phyloP scores from a whole-genome alignment of 1,140 invertebrate genomes.

The Apocrypta bakeri region DNA sequence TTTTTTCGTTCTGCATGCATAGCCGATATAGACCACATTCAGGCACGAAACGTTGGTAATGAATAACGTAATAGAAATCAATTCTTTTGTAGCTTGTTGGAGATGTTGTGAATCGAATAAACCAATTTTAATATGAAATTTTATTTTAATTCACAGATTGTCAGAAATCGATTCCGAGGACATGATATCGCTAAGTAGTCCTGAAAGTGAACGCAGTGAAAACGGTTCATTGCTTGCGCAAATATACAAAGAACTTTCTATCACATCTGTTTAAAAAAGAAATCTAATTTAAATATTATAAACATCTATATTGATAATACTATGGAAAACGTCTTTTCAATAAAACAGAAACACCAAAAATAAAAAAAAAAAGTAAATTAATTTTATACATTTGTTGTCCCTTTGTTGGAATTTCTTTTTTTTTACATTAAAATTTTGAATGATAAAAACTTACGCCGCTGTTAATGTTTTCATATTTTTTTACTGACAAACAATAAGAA shows the following conservation, averaged over 20 bases:
- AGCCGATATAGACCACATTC: conserved; percentile 63
- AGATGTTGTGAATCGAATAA: not conserved
- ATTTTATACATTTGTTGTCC: conserved; percentile 1
- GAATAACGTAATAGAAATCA: not conserved
- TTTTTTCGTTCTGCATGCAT: conserved; percentile 62
- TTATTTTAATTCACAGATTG: conserved; percentile 57
- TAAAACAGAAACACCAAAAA: conserved; percentile 41
- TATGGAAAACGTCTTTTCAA: conserved; percentile 46
- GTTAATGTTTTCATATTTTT: conserved; percentile 46
- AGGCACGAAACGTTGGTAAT: conserved; percentile 64
- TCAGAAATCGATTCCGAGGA: conserved; percentile 60
- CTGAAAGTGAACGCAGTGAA: conserved; percentile 59
- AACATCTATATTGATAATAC: conserved; percentile 29
- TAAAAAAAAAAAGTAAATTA: conserved; percentile 23
- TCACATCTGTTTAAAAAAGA: conserved; percentile 68
- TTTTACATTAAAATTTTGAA: not conserved
- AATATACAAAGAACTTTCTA: conserved; percentile 70
- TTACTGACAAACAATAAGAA: conserved; percentile 51
- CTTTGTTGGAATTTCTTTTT: not conserved
- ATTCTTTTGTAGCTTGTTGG: not conserved
- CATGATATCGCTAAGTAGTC: conserved; percentile 63
- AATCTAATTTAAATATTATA: conserved; percentile 46
- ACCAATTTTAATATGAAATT: not conserved
- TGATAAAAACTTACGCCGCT: not conserved
- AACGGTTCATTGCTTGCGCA: conserved; percentile 65